A percentile compares a stretch with the other conserved stretches of the same genome.
These are phyloP conservation scores for Hyalella azteca DNA, from an alignment of 2,888 invertebrate species.

Conservation along the genomic window DNA sequence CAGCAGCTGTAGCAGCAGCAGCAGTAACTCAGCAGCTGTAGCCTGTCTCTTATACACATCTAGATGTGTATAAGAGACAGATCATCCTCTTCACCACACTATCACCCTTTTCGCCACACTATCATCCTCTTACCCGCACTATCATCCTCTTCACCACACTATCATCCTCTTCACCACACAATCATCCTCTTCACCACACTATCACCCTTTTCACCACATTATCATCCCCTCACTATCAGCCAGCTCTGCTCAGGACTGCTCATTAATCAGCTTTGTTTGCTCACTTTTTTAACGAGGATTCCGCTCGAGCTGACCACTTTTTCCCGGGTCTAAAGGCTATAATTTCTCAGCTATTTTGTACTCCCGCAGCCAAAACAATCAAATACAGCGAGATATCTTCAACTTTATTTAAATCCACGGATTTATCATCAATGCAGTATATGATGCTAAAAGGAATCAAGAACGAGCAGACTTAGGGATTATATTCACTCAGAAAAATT, in stretches of 20 bases:
- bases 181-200: not conserved
- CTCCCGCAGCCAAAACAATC: conserved; percentile 1
- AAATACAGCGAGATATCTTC: not conserved
- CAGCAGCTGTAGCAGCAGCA: too few relatives aligned
- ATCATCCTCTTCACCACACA: not conserved
- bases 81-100: too few relatives aligned
- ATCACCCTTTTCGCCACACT: too few relatives aligned
- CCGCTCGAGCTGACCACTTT: not conserved
- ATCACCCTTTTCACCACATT: not conserved
- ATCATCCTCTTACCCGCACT: too few relatives aligned
- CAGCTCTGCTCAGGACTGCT: not conserved
- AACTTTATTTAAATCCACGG: too few relatives aligned
- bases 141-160: not conserved
- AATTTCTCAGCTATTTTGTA: conserved; percentile 1
- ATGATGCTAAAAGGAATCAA: too few relatives aligned
- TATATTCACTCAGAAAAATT: too few relatives aligned
- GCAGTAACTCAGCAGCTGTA: too few relatives aligned
- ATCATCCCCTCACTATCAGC: not conserved
- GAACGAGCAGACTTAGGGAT: too few relatives aligned
- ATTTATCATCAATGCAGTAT: too few relatives aligned
- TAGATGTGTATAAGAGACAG: too few relatives aligned
- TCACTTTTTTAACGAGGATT: not conserved
- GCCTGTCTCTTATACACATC: too few relatives aligned
- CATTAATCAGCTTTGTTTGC: conserved; percentile 16
- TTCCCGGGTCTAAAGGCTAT: not conserved